Base-by-base conservation (phyloP, 2,113 vertebrate genomes). In the Symphodus melops region DNA sequence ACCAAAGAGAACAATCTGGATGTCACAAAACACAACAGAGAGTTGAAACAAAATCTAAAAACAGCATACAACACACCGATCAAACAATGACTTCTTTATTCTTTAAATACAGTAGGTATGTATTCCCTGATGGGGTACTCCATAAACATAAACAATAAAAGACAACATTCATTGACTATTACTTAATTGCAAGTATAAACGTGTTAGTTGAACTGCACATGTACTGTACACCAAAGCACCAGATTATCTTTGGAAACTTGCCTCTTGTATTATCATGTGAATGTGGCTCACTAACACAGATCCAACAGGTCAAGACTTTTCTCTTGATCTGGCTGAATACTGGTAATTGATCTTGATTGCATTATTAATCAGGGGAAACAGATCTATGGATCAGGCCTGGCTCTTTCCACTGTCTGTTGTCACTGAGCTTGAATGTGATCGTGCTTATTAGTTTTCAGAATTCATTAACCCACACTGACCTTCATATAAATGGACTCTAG, bases 351-450 rank as follows among this genome's bases (percentile, higher is more conserved):
- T 87, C 83, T 82, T 54, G 60, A 74, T 67, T 94, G 79, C 86
- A 94, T 94, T 91, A 93, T 93, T 94, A 76, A 94, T 86, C 79
- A 81, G 75, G 91, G 25, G 91, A 89, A 92, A 93, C 79, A 91
- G 92, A 93, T 90, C 89, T 93, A 90, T 90, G 90, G 85, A 91
- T 89, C 72, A 84, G 68, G 57, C 41, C 11, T 7, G 57, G 70
- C 73, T 91, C 86, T 89, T 92, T 93, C 90, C 90, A 91, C 86
- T 88, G 77, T 71, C 88, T 84, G 81, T 87, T 88, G 80, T 87
- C 84, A 85, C 67, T 80, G 77, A 82, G 84, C 86, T 89, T 87
- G 79, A 88, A 86, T 70, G 83, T 64, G 83, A 88, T 79, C 78
- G 17, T 72, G 83, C 60, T 92, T 90, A 84, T 88, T 92, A 86